phyloP scores from a whole-genome alignment of 2,797 vertebrate genomes.

The Sebastes paucispinis region DNA sequence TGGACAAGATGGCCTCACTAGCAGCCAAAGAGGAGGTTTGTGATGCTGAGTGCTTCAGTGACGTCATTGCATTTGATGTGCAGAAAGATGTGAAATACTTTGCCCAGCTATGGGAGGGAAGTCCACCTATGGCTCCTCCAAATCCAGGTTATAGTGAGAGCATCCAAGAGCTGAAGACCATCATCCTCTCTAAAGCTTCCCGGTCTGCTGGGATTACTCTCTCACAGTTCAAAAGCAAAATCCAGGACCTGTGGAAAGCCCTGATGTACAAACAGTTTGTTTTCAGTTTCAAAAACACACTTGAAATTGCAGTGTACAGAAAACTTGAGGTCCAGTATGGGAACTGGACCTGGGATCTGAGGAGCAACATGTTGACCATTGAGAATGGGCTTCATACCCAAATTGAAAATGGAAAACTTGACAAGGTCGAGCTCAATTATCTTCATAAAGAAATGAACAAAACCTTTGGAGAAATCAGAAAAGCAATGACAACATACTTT shows the following conservation, averaged over 20 bases:
- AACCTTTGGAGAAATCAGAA: not conserved
- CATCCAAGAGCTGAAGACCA: constrained; percentile 74
- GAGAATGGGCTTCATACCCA: constrained; percentile 21
- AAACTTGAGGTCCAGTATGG: constrained; percentile 69
- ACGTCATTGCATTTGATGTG: constrained; percentile 76
- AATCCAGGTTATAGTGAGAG: constrained; percentile 81
- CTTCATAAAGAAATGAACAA: not conserved
- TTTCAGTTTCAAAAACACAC: constrained; percentile 83
- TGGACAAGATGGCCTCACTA: constrained; percentile 79
- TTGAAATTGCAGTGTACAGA: constrained; percentile 73
- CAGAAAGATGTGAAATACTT: constrained; percentile 81
- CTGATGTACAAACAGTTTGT: constrained; percentile 83
- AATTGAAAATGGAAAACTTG: constrained; percentile 33
- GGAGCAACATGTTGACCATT: constrained; percentile 63
- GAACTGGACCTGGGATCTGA: constrained; percentile 78
- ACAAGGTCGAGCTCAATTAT: rapidly evolving
- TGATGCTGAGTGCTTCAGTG: constrained; percentile 67
- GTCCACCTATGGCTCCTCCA: constrained; percentile 83
- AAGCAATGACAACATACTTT: constrained; percentile 8
- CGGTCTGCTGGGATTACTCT: constrained; percentile 53
- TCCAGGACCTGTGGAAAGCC: constrained; percentile 77
- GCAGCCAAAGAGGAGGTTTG: constrained; percentile 77
- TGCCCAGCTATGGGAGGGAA: constrained; percentile 81
- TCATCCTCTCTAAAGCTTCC: constrained; percentile 64
- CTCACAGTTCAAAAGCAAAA: constrained; percentile 68